Percentiles rank a stretch among this genome's conserved stretches.
These are phyloP conservation scores for Mizuhopecten yessoensis DNA, from an alignment of 1,140 invertebrate species.

Conservation along the genomic window DNA sequence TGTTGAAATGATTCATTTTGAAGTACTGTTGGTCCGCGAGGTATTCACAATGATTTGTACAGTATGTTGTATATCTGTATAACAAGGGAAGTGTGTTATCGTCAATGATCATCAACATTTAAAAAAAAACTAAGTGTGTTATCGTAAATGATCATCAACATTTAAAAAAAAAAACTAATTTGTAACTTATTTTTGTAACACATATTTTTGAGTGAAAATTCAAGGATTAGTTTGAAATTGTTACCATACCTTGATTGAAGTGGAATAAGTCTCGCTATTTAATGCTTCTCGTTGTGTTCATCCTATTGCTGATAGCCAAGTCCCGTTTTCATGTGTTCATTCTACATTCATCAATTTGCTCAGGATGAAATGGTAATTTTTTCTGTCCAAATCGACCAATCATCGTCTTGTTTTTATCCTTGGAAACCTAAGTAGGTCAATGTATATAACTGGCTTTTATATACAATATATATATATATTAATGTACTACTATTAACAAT, in stretches of 20 bases:
- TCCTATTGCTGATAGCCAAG: not conserved
- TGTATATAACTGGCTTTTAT: slow-evolving; percentile 39
- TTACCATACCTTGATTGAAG: slow-evolving; percentile 6
- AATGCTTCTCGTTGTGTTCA: not conserved
- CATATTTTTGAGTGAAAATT: not conserved
- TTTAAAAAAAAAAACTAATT: not conserved
- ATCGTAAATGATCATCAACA: not conserved
- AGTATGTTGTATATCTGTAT: not conserved
- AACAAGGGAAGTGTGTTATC: not conserved
- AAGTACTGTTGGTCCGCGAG: not conserved
- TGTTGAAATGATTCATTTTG: not conserved
- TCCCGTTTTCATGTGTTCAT: slow-evolving; percentile 24
- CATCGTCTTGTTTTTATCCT: slow-evolving; percentile 32
- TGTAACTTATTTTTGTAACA: slow-evolving; percentile 39
- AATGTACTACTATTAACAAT: not conserved
- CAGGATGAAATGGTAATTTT: slow-evolving; percentile 28
- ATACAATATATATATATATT: slow-evolving; percentile 28
- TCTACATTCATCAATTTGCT: slow-evolving; percentile 19
- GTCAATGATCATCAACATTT: not conserved
- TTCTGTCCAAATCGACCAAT: slow-evolving; percentile 38
- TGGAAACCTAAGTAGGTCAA: slow-evolving; percentile 37
- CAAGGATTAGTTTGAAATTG: not conserved
- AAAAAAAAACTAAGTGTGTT: not conserved
- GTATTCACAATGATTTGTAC: not conserved
- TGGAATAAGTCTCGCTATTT: slow-evolving; percentile 2